phyloP scores from a whole-genome alignment of 1,140 invertebrate genomes.

The Liolophura sinensis region DNA sequence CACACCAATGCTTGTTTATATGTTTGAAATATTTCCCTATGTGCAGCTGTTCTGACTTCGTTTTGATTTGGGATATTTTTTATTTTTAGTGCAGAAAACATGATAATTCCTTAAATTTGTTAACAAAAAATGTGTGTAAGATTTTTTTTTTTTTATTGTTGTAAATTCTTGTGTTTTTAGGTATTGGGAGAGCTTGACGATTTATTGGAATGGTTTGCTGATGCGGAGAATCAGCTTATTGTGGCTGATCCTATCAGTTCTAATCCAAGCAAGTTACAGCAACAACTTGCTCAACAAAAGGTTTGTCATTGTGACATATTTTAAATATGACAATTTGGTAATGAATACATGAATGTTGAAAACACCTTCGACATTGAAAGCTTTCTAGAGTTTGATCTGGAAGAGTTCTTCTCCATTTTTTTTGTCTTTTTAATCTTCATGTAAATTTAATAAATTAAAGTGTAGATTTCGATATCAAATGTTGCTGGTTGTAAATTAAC shows the following conservation, averaged over 20 bases:
- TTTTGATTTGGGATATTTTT: background rate
- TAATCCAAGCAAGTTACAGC: constrained; percentile 86
- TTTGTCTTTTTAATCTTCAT: background rate
- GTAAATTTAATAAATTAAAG: too few species aligned
- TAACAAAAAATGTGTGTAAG: constrained; percentile 1
- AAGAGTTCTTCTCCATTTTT: background rate
- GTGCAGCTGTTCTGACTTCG: background rate
- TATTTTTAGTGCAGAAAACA: background rate
- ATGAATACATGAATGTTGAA: too few species aligned
- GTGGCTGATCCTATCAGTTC: constrained; percentile 92
- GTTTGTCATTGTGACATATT: constrained; percentile 22
- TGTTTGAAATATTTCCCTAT: background rate
- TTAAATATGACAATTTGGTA: too few species aligned
- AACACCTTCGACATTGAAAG: too few species aligned
- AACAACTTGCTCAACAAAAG: constrained; percentile 94
- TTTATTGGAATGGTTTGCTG: constrained; percentile 92
- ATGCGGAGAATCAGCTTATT: constrained; percentile 81
- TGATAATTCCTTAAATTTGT: background rate
- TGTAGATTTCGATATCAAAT: too few species aligned
- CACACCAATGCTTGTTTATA: too few species aligned
- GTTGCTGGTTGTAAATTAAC: too few species aligned
- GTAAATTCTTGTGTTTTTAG: constrained; percentile 55
- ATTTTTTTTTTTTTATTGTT: constrained; percentile 1
- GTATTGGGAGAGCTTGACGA: constrained; percentile 95
- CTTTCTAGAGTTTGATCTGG: too few species aligned